These are phyloP conservation scores for Phoenoteleia sp. DNA, from an alignment of 2,888 invertebrate genomes.

Conservation along the genomic window DNA sequence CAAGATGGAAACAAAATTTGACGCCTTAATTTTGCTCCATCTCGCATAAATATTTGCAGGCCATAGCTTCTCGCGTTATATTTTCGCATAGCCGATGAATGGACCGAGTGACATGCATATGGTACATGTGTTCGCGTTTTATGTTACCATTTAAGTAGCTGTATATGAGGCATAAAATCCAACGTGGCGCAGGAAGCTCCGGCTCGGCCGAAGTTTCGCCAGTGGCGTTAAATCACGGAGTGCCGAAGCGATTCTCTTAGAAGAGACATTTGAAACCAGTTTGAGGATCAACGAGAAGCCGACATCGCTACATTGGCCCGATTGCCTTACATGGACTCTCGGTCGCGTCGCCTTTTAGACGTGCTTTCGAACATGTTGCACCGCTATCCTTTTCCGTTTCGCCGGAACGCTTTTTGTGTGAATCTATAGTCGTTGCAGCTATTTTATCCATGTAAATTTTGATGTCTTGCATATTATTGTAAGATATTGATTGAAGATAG, in stretches of 20 bases:
- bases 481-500: too few species aligned
- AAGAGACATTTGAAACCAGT: slow-evolving; percentile 75
- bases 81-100: slow-evolving; percentile 42
- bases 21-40: slow-evolving; percentile 56
- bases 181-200: slow-evolving; percentile 48
- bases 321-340: slow-evolving; percentile 83
- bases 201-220: slow-evolving; percentile 59
- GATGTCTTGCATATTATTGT: too few species aligned
- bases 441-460: too few species aligned
- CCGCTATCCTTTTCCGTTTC: slow-evolving; percentile 71
- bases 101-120: slow-evolving; percentile 48
- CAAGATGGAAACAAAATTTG: slow-evolving; percentile 41
- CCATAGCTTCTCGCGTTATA: neutral
- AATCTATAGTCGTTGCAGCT: too few species aligned
- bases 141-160: slow-evolving; percentile 69
- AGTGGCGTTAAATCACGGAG: slow-evolving; percentile 67
- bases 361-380: slow-evolving; percentile 72
- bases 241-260: slow-evolving; percentile 71
- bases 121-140: slow-evolving; percentile 68
- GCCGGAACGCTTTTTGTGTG: slow-evolving; percentile 13
- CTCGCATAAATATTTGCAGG: slow-evolving; percentile 45
- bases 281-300: slow-evolving; percentile 72
- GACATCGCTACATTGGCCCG: slow-evolving; percentile 79
- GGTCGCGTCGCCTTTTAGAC: slow-evolving; percentile 83
- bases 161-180: slow-evolving; percentile 60